These are phyloP conservation scores for Thymelicus lineola DNA, from an alignment of 2,888 invertebrate genomes.

Conservation along the genomic window DNA sequence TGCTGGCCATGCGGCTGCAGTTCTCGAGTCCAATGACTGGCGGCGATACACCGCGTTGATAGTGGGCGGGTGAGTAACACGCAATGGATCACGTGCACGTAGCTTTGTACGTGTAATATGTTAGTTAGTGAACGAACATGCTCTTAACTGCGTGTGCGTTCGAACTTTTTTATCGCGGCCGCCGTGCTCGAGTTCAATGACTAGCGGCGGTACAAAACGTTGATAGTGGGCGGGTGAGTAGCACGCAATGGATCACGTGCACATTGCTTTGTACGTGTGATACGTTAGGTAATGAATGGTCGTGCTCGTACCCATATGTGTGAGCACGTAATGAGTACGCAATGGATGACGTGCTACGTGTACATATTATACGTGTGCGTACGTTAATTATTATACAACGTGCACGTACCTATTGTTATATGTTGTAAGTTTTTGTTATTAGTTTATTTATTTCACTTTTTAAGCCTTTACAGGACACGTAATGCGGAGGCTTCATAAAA, in stretches of 20 bases:
- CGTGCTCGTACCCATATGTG: background rate
- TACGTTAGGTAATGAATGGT: background rate
- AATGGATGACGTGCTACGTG: no score
- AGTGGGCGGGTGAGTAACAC: constrained; percentile 73
- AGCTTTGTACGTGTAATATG: no score
- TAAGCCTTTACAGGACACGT: no score
- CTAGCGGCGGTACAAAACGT: constrained; percentile 49
- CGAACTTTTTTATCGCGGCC: no score
- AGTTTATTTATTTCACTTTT: no score
- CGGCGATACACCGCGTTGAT: constrained; percentile 56
- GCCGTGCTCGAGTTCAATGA: constrained; percentile 42
- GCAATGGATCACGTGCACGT: background rate
- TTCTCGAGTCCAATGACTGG: constrained; percentile 31
- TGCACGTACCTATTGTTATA: no score
- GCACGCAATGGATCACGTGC: constrained; percentile 49
- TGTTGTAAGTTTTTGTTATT: no score
- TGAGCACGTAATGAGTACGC: no score
- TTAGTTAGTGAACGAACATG: background rate
- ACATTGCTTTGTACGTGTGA: no score
- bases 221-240: constrained; percentile 70
- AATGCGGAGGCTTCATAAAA: no score
- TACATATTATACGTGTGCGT: no score
- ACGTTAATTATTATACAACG: no score
- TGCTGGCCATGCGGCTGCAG: constrained; percentile 67
- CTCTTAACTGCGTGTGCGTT: background rate